Conservation (phyloP, 2,888 invertebrate genomes). For the Xestia rhomboidea region DNA sequence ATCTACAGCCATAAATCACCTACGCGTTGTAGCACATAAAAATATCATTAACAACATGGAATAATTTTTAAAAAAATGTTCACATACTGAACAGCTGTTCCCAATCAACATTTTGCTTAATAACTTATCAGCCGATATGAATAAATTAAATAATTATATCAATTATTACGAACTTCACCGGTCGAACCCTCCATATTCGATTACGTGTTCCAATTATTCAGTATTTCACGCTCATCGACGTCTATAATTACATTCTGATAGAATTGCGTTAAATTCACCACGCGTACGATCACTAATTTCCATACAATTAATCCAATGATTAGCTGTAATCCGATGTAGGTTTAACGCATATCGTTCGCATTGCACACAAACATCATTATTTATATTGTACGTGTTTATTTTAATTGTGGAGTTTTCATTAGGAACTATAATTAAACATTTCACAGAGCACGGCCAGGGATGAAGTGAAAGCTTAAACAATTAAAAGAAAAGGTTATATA, state of each 20-base stretch:
- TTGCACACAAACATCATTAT: conserved; percentile 70
- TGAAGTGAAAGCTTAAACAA: conserved; percentile 78
- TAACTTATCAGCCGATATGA: conserved; percentile 52
- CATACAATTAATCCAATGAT: conserved; percentile 88
- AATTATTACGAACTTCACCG: conserved; percentile 58
- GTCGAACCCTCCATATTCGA: conserved; percentile 66
- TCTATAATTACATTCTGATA: conserved; percentile 88
- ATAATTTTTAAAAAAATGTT: not conserved
- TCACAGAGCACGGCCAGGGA: conserved; percentile 66
- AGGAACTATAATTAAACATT: conserved; percentile 74
- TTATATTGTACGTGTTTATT: conserved; percentile 68
- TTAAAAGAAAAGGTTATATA: conserved; percentile 85
- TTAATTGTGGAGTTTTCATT: conserved; percentile 69
- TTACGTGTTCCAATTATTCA: conserved; percentile 83
- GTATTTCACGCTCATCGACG: conserved; percentile 87
- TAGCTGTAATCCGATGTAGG: conserved; percentile 82
- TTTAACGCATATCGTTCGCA: conserved; percentile 76
- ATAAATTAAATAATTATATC: conserved; percentile 62
- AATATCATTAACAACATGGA: conserved; percentile 15
- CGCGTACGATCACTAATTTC: conserved; percentile 84
- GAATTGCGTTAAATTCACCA: conserved; percentile 86
- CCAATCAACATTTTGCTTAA: conserved; percentile 37
- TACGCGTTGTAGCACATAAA: conserved; percentile 27
- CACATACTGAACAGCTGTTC: not conserved
- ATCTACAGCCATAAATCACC: conserved; percentile 62